Conservation (phyloP, 2,113 vertebrate genomes). For the Hucho hucho region DNA sequence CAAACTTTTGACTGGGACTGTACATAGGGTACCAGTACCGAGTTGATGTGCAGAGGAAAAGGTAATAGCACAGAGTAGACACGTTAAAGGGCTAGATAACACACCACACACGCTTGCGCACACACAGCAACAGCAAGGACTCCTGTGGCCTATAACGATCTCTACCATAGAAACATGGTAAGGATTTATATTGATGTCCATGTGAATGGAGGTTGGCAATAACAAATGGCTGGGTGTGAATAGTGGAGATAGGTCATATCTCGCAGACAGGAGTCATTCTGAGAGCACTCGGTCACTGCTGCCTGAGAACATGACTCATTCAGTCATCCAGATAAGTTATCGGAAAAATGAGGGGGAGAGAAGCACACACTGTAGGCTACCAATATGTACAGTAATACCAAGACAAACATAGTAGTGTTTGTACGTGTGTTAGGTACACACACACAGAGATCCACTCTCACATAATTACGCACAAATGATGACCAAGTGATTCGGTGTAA, state of each 20-base stretch:
- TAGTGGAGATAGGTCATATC: conserved; percentile 30
- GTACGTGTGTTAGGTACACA: no score
- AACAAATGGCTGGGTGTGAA: conserved; percentile 24
- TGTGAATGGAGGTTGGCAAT: conserved; percentile 3
- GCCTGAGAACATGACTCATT: conserved; percentile 42
- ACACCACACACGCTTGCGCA: conserved; percentile 28
- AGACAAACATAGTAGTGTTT: no score
- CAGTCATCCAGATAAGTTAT: conserved; percentile 33
- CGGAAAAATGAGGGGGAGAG: conserved; percentile 6
- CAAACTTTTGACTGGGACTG: no score
- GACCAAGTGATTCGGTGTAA: no score
- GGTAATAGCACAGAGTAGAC: conserved; percentile 34
- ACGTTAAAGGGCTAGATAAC: not conserved
- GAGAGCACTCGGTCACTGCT: conserved; percentile 11
- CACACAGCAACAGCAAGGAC: not conserved
- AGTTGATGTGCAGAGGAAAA: no score
- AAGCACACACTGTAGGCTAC: no score
- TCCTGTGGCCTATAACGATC: conserved; percentile 8
- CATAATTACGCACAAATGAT: no score
- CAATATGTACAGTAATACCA: no score
- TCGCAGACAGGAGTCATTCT: conserved; percentile 31
- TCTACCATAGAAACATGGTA: not conserved
- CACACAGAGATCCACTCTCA: no score
- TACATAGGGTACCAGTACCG: no score
- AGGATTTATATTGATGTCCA: conserved; percentile 22